Conservation (phyloP, 2,113 vertebrate species). For the Lathamus discolor region DNA sequence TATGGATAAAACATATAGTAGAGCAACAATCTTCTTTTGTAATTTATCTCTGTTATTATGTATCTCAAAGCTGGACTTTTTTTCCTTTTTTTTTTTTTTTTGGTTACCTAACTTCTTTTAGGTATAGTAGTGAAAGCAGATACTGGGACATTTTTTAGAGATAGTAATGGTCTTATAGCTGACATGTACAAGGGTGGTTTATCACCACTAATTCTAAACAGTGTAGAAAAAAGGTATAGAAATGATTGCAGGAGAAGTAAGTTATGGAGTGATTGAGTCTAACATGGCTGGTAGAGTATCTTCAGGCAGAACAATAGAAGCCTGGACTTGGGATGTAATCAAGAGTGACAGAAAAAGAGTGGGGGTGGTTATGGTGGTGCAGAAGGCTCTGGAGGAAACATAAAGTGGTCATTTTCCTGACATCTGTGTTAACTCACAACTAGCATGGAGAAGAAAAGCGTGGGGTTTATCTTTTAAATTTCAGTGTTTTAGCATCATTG, state of each 20-base stretch:
- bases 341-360: not conserved
- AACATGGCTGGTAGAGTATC: not conserved
- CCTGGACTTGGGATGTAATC: not conserved
- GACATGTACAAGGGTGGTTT: not conserved
- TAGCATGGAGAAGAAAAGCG: not conserved
- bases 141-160: not conserved
- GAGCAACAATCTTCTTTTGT: not conserved
- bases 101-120: not conserved
- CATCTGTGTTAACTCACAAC: not conserved
- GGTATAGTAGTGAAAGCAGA: not conserved
- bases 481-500: not conserved
- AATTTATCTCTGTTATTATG: not conserved
- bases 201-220: not conserved
- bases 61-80: not conserved
- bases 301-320: not conserved
- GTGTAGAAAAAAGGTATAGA: not conserved
- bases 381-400: not conserved
- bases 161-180: not conserved
- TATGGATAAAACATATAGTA: not conserved
- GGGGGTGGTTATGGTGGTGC: not conserved
- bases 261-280: not conserved
- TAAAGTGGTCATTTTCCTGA: slow-evolving; percentile 3
- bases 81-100: not conserved
- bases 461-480: not conserved
- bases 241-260: not conserved